Base-by-base conservation (phyloP, 2,797 vertebrate genomes). In the Schizopygopsis pylzovi region DNA sequence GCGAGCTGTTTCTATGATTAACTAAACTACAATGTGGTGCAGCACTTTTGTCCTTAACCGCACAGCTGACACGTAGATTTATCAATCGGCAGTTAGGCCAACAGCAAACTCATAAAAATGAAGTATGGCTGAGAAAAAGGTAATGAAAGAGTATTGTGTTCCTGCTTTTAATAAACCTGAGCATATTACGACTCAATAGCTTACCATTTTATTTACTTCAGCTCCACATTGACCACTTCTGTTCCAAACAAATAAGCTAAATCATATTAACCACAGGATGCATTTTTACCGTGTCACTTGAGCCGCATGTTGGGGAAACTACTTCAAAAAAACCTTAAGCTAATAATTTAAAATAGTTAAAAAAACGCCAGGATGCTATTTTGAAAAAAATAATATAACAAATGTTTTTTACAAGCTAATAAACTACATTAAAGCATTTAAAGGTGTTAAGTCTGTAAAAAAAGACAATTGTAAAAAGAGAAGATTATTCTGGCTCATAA, bases 71-170 rank as follows among this genome's bases (percentile, higher is more conserved):
- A 85, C 86, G 0, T n/a, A 72, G 77, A 89, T 89, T 87, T 81
- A 87, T 87, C 86, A 87, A 52, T 15, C 18, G 63, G 75, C 88
- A 67, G 81, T 87, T 83, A 83, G 72, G 84, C 82, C 88, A 85
- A 81, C 71, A 86, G 59, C 59, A 87, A 65, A 80, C 82, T 78
- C 85, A 89, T 84, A 85, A 88, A 89, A 90, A 47, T 85, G 83
- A 87, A 83, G 56, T 52, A 87, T 65, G 71, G 73, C 28, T 45
- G 33, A 75, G 59, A 82, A 73, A 81, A 25, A 49, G 28, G 80
- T 49, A 83, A 81, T 83, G 86, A 85, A 85, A 71, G 75, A 71
- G 68, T 37, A n/a, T 16, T 80, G 45, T 65, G 9, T 41, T 28
- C 56, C 73, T 43, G 39, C 20, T 11, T 84, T 85, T 79, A 82